Base-by-base conservation (phyloP, 2,113 vertebrate species). In the Reinhardtius hippoglossoides region DNA sequence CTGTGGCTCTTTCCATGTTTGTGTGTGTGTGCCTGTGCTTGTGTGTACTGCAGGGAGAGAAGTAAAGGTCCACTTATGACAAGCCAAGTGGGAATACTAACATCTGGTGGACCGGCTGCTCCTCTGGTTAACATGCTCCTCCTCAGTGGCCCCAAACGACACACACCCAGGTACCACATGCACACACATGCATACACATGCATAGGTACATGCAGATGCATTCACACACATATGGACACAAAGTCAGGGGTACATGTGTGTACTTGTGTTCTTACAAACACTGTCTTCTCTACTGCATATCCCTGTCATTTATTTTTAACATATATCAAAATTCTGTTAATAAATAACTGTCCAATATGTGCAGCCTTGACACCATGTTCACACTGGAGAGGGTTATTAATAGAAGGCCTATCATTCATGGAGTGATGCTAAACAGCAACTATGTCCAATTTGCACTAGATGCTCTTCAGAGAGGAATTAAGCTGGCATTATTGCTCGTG, bases 51-150 rank as follows among this genome's bases (percentile, higher is more conserved):
- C 59, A 81, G 79, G 46, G 16, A 86, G 72, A 81, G 88, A 92
- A 91, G 89, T 88, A 92, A 94, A 95, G 93, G 93, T 94, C 91
- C 90, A 91, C 88, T 88, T 89, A 84, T 91, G 91, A 93, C 93
- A 92, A 90, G 84, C 83, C 92, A 90, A 80, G 73, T 78, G 92
- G 92, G 92, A 94, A 85, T 81, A 67, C 76, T 68, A 94, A 94
- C 94, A 94, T 94, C 93, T 94, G 93, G 88, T 90, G 85, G 86
- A 91, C 89, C 91, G 90, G 93, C 94, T 94, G 93, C 84, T 93
- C 87, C 87, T 93, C 91, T 93, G 91, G 92, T 94, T 94, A 92
- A 94, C 93, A 95, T 85, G 83, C 90, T 82, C 88, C 84, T 92
- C 91, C 85, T 92, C 85, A 87, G 88, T 87, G 91, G 86, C 91